Percentiles rank a stretch among this genome's conserved stretches.
Evolutionary conservation across 2,797 vertebrate species (phyloP).

Genomic region (Artibeus jamaicensis): DNA sequence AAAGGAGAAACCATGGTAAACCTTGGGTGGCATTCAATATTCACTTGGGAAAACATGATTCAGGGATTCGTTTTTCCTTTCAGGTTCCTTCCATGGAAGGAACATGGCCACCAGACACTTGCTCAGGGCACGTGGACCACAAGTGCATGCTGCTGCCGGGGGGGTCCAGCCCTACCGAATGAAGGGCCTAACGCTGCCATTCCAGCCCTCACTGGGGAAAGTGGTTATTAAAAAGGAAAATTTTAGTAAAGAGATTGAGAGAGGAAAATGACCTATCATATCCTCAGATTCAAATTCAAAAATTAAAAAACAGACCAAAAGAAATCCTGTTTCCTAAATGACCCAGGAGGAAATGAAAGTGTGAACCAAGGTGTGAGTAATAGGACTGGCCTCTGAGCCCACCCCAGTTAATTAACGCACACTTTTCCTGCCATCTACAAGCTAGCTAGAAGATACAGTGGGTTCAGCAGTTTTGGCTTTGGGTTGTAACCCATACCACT

Average conservation of each 20-base stretch:
- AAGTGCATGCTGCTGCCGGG: background rate
- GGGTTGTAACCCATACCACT: background rate
- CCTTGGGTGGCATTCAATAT: background rate
- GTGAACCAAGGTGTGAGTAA: background rate
- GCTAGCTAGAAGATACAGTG: rapidly evolving
- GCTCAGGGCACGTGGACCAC: background rate
- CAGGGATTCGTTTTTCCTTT: background rate
- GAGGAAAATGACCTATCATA: background rate
- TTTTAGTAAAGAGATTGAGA: background rate
- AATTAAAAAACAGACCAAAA: background rate
- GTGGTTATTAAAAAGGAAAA: background rate
- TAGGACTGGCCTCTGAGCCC: background rate
- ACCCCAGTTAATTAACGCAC: background rate
- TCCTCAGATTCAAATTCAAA: background rate
- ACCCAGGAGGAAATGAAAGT: background rate
- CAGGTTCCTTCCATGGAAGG: background rate
- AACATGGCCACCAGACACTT: background rate
- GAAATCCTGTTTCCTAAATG: background rate
- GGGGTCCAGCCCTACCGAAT: background rate
- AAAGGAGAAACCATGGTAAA: background rate
- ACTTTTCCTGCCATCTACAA: background rate
- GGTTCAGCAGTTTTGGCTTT: background rate
- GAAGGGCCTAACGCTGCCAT: background rate
- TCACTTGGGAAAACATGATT: background rate
- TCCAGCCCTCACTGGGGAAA: background rate